Conservation (phyloP, 2,797 vertebrate genomes). For the Sphenopsis melanotis region DNA sequence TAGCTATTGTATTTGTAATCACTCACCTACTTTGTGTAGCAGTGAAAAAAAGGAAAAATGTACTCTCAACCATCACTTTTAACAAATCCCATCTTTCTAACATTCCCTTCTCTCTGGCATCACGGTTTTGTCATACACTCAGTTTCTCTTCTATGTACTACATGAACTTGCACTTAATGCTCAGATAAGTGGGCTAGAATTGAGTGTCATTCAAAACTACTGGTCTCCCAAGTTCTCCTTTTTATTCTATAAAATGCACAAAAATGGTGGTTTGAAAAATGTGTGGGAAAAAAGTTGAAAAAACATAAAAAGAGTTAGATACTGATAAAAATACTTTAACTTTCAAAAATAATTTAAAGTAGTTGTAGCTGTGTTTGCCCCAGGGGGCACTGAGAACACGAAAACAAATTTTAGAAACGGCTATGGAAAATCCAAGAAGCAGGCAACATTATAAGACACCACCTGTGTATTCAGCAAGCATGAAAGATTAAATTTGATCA, state of each 20-base stretch:
- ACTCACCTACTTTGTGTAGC: not conserved
- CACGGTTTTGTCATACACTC: not conserved
- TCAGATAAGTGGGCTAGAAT: not conserved
- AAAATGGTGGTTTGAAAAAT: not conserved
- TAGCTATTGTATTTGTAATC: not conserved
- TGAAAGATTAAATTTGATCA: conserved; percentile 44
- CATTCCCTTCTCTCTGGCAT: not conserved
- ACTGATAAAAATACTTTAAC: not conserved
- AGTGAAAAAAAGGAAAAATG: not conserved
- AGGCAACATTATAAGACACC: not conserved
- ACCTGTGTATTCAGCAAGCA: conserved; percentile 25
- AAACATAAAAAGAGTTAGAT: not conserved
- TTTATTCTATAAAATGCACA: not conserved
- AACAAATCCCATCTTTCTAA: not conserved
- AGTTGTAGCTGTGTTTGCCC: not conserved
- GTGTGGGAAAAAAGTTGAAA: not conserved
- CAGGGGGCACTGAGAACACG: not conserved
- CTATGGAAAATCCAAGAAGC: not conserved
- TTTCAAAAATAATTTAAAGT: not conserved
- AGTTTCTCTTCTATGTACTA: not conserved
- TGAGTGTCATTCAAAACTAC: not conserved
- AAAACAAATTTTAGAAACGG: conserved; percentile 24
- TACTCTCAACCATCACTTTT: not conserved
- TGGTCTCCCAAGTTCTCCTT: not conserved
- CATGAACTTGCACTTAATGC: not conserved